Evolutionary conservation across 1,140 invertebrate species (phyloP), one percentile per base, ranked within the genome.

Genomic region (Hyposmocoma kahamanoa): DNA sequence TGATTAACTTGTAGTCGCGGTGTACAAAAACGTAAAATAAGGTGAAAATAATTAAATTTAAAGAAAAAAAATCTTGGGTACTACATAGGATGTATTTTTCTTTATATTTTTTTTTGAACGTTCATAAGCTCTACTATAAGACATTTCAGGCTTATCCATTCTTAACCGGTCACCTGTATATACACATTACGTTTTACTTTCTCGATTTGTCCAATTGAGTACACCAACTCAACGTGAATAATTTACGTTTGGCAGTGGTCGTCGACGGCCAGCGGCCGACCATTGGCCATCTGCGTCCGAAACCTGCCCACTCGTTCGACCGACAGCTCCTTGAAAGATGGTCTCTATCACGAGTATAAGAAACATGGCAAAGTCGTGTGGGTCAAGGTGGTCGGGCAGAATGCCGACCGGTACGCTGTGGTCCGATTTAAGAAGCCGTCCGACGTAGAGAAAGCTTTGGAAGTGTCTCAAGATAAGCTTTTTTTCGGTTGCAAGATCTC

Each of bases 271-370:
- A 82, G 72, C 55, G 82, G 82, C 50, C 65, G 79, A 64, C 76
- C 95, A 24, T 84, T 97, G 50, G 96, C 95, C 32, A 97, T 98
- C 68, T 96, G 95, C 86, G 96, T 98, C 42, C 90, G 93, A 61
- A 97, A 97, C 81, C 87, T 98, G 57, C 96, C 96, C 47, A 89
- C 93, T 36, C 89, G 96, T 60, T 98, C 96, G 53, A 92, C 91
- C 85, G 95, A 97, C 86, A 97, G 96, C 53, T 98, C 96, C 53
- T 88, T 99, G 50, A 97, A 98, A 87, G 97, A 99, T 87, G 97
- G 97, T 51, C 90, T 99, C 51, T 99, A 97, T 88, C 97, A 99
- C 87, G 97, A 98, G 84, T 99, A 98, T 89, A 98, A 98, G 87
- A 98, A 98, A 69, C 96, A 98, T 87, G 97, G 97, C 20, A 98